These are phyloP conservation scores for Athene noctua DNA, from an alignment of 2,113 vertebrate genomes.

Conservation along the genomic window DNA sequence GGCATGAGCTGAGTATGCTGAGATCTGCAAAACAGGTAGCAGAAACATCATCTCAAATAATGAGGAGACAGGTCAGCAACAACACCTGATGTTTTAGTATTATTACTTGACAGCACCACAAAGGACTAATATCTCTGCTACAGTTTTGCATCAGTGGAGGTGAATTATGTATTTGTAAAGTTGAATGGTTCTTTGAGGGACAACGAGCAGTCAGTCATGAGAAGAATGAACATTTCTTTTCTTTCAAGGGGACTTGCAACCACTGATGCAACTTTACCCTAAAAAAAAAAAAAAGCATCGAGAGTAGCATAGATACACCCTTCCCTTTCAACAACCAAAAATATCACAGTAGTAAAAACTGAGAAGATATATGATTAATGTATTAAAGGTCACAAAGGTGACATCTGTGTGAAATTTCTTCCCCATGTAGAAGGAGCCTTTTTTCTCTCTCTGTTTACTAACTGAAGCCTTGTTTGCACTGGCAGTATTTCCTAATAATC, in stretches of 20 bases:
- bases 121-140: background rate
- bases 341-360: background rate
- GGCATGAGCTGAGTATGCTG: background rate
- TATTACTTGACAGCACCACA: background rate
- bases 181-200: background rate
- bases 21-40: background rate
- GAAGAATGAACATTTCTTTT: background rate
- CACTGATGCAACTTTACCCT: background rate
- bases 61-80: background rate
- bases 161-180: background rate
- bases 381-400: background rate
- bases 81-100: background rate
- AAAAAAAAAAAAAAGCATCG: background rate
- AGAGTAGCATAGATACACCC: background rate
- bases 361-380: background rate
- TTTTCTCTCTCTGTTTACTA: background rate
- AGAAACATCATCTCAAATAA: background rate
- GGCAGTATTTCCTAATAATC: background rate
- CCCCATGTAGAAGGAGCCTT: background rate
- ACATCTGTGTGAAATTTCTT: background rate
- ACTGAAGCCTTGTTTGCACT: background rate
- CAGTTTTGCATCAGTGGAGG: background rate
- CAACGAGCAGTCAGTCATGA: background rate
- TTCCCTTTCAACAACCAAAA: background rate
- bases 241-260: background rate